phyloP scores from a whole-genome alignment of 2,888 invertebrate genomes.

The Charanyca ferruginea region DNA sequence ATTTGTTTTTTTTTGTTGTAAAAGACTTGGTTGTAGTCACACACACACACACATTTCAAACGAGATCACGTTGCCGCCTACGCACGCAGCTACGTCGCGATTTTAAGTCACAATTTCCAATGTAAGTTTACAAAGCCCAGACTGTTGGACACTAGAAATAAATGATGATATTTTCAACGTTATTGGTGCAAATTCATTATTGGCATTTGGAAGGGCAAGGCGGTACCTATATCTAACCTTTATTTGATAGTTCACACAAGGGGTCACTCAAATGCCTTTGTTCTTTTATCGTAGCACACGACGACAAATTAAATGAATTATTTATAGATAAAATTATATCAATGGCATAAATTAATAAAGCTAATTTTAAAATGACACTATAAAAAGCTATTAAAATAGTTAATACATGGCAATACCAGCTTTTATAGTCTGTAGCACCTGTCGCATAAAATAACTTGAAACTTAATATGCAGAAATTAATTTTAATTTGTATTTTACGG shows the following conservation, averaged over 20 bases:
- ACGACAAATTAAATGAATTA: constrained; percentile 34
- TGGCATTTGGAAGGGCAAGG: too few species aligned
- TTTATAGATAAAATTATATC: constrained; percentile 37
- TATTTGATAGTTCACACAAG: constrained; percentile 30
- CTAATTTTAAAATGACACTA: constrained; percentile 29
- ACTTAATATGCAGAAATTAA: constrained; percentile 10
- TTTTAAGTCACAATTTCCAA: background rate
- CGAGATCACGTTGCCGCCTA: background rate
- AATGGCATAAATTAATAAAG: constrained; percentile 28
- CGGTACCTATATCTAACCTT: too few species aligned
- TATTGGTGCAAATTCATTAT: too few species aligned
- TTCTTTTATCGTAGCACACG: constrained; percentile 13
- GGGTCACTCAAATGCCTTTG: constrained; percentile 29
- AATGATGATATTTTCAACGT: constrained; percentile 1
- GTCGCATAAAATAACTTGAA: constrained; percentile 10
- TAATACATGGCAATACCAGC: background rate
- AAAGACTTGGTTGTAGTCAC: background rate
- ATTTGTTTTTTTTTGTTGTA: background rate
- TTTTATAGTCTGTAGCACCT: constrained; percentile 21
- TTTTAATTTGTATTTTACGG: constrained; percentile 2
- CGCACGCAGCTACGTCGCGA: background rate
- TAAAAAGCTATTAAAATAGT: constrained; percentile 17
- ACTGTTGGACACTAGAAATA: constrained; percentile 1
- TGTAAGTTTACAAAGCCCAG: background rate
- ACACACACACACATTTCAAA: background rate